Base-by-base conservation (phyloP, 2,113 vertebrate genomes). In the Cercopithecus mona region DNA sequence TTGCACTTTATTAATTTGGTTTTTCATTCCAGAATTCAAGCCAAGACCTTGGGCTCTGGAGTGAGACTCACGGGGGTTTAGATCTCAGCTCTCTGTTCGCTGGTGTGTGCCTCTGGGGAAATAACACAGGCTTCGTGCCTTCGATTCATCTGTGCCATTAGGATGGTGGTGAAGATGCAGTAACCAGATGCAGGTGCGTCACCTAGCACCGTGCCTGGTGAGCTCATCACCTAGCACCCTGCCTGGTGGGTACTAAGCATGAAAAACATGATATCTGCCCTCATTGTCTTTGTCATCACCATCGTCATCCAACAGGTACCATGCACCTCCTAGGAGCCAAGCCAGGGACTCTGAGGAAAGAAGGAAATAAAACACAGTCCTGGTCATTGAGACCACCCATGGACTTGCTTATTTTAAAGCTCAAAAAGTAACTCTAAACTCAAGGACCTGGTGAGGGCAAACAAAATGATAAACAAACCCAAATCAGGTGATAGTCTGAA, bases 51-150 rank as follows among this genome's bases (percentile, higher is more conserved):
- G 64, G 45, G 20, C 50, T 64, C 32, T 3, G 0, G 23, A 45
- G 91, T 8, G 64, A 73, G 61, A 18, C 6, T 2, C 3, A 0
- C 0, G 0, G 35, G 22, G 22, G 23, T 20, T 25, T 4, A 40
- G 14, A 40, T 20, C n/a, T 16, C 35, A 18, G 87, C 17, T 66
- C 35, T 61, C 38, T 0, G 0, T 5, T 23, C 12, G 3, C 4
- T 1, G 20, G 61, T 17, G 0, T 1, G 61, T 20, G 72, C 20
- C 50, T 43, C 45, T 5, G 45, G 32, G 70, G 52, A 68, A 40
- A 23, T 43, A 43, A 20, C 4, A 2, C 2, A 16, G 9, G 38
- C 17, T 6, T 17, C 16, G 52, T 17, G 18, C 50, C 14, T 23
- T 2, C 2, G 5, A n/a, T 1, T 50, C 43, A 12, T 6, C 25